Evolutionary conservation across 2,888 invertebrate species (phyloP).

Genomic region (Idaea dimidiata): DNA sequence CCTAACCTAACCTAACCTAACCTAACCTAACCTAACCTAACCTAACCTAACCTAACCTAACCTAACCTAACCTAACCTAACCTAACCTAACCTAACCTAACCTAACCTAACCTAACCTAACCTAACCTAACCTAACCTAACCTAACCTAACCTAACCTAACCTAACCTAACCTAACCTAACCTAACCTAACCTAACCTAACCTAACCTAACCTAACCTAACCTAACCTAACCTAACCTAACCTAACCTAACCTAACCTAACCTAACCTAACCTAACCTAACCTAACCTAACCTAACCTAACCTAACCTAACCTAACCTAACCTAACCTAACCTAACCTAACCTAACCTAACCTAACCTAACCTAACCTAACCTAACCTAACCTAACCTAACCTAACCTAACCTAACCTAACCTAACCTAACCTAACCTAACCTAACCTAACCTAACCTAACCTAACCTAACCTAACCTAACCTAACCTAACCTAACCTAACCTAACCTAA

Average conservation of each 20-base stretch:
- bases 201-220: slow-evolving; percentile 22
- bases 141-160: slow-evolving; percentile 28
- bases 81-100: slow-evolving; percentile 23
- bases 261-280: slow-evolving; percentile 25
- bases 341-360: slow-evolving; percentile 22
- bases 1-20: slow-evolving; percentile 19
- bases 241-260: slow-evolving; percentile 19
- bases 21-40: slow-evolving; percentile 24
- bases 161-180: slow-evolving; percentile 19
- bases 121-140: slow-evolving; percentile 27
- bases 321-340: slow-evolving; percentile 22
- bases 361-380: slow-evolving; percentile 27
- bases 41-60: slow-evolving; percentile 26
- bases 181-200: slow-evolving; percentile 20
- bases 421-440: slow-evolving; percentile 33
- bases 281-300: slow-evolving; percentile 23
- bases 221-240: slow-evolving; percentile 23
- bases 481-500: slow-evolving; percentile 30
- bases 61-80: slow-evolving; percentile 27
- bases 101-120: slow-evolving; percentile 28
- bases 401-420: slow-evolving; percentile 29
- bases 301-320: slow-evolving; percentile 21
- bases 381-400: slow-evolving; percentile 26
- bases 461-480: slow-evolving; percentile 22
- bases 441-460: slow-evolving; percentile 30